phyloP scores from a whole-genome alignment of 2,888 invertebrate species.

The Drosophila rubida region DNA sequence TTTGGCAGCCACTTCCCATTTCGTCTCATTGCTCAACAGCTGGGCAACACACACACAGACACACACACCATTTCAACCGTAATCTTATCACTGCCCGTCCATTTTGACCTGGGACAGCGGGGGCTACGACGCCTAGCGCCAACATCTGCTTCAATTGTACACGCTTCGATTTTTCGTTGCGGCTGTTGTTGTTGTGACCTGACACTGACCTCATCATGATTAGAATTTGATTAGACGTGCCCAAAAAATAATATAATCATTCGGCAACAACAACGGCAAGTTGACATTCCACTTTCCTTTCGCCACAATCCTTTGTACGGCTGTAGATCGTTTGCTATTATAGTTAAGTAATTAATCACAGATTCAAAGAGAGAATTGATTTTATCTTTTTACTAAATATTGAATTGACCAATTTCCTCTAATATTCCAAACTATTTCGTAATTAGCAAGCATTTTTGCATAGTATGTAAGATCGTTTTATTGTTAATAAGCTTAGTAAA shows the following conservation, averaged over 20 bases:
- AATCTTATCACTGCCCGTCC: constrained; percentile 63
- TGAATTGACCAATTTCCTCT: background rate
- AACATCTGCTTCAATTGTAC: constrained; percentile 60
- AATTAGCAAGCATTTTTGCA: background rate
- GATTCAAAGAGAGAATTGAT: background rate
- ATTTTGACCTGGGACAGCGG: constrained; percentile 50
- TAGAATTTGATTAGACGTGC: constrained; percentile 26
- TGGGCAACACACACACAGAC: constrained; percentile 34
- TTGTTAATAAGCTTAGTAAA: constrained; percentile 57
- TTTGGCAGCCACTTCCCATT: constrained; percentile 50
- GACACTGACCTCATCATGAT: constrained; percentile 46
- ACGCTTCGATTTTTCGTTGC: constrained; percentile 32
- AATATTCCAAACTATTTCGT: no score
- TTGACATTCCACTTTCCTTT: background rate
- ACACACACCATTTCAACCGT: constrained; percentile 7
- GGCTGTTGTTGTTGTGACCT: constrained; percentile 35
- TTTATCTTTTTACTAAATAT: background rate
- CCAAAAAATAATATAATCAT: constrained; percentile 22
- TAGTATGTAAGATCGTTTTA: constrained; percentile 51
- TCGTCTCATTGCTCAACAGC: constrained; percentile 54
- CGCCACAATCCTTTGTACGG: background rate
- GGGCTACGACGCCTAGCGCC: constrained; percentile 23
- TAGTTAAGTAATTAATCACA: no score
- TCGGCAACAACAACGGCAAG: constrained; percentile 12
- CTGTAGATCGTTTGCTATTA: background rate